A percentile compares a stretch with the other conserved stretches of the same genome.
Conservation (phyloP, 2,113 vertebrate genomes). For the Zootoca vivipara region DNA sequence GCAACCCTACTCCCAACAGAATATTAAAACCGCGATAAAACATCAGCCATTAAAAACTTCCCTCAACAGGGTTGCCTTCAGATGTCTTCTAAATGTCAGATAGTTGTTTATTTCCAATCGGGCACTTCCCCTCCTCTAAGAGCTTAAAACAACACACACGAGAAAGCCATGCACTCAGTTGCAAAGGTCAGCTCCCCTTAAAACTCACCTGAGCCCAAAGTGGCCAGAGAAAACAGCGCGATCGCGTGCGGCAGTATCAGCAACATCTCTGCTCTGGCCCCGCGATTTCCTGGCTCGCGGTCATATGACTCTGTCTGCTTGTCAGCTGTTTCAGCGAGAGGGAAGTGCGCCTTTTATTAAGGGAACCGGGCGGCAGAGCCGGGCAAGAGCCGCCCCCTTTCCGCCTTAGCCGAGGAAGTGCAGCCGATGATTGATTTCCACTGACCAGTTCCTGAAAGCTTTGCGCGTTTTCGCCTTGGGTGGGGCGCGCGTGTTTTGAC, state of each 20-base stretch:
- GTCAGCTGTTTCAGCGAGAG: neutral
- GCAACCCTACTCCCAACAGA: too few species aligned
- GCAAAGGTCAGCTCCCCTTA: too few species aligned
- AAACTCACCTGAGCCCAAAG: slow-evolving; percentile 32
- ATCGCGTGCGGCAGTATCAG: fast-evolving
- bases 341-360: neutral
- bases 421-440: neutral
- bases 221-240: neutral
- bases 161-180: too few species aligned
- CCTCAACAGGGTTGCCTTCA: too few species aligned
- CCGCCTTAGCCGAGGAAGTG: neutral
- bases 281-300: neutral
- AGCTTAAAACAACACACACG: neutral
- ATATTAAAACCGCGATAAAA: too few species aligned
- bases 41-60: too few species aligned
- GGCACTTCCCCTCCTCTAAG: neutral
- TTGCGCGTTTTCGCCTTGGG: too few species aligned
- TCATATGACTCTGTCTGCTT: neutral
- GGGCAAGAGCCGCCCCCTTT: neutral
- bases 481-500: neutral
- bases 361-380: neutral
- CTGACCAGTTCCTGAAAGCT: neutral
- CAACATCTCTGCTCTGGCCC: slow-evolving; percentile 10
- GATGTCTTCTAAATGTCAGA: too few species aligned
- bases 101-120: too few species aligned